Evolutionary conservation across 2,113 vertebrate genomes (phyloP), one percentile per base, ranked within the genome.

Genomic region (Gymnorhina tibicen): DNA sequence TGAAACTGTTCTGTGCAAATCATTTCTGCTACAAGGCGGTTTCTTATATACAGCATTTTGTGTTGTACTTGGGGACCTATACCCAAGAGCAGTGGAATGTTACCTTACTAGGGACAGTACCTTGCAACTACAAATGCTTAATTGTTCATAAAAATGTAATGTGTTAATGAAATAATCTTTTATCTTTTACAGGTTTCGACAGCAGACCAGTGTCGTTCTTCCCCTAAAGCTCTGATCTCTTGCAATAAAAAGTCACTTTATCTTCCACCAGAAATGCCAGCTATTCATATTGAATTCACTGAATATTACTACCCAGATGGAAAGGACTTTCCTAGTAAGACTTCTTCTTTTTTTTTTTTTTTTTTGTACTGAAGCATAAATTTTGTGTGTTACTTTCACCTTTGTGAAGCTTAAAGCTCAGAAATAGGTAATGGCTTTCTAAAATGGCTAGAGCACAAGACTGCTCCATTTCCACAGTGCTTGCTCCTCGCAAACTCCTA

Each of bases 271-370:
- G 99, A 99, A 98, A 99, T 99, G 99, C 98, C 99, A 62, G 99
- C 99, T 91, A 98, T 99, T 97, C 99, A 99, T 73, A 97, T 99
- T 60, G 99, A 99, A 97, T 99, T 99, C 97, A 99, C 99, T 53
- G 99, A 99, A 96, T 99, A 99, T 97, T 99, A 99, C 97, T 99
- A 99, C 81, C 99, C 99, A 39, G 99, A 99, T 96, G 99, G 98
- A 96, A 99, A 99, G 93, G 99, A 99, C 96, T 99, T 99, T 95
- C 99, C 99, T 76, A 99, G 99, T 99, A 98, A 98, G 99, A 55
- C 5, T 7, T 47, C 13, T 93, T 89, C 84, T 39, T 85, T 8
- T 26, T 8, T 70, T 44, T 3, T 75, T 80, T 35, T 88, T 90
- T 83, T 42, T 13, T 82, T 32, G 4, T 46, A 85, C 15, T 1